Base-by-base conservation (phyloP, 1,140 invertebrate genomes). In the Helicoverpa armigera region DNA sequence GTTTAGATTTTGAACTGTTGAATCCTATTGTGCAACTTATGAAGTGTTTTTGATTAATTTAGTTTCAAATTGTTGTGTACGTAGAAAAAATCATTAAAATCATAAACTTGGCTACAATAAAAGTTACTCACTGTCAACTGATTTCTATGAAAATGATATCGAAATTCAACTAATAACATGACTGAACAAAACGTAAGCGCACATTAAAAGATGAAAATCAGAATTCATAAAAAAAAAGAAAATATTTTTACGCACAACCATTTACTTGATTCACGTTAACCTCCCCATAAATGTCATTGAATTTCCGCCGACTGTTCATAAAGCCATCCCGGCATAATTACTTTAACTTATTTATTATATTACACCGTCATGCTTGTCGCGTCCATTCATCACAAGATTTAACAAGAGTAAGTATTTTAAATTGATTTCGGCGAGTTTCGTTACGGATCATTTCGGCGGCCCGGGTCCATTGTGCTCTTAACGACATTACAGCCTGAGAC, bases 381-480 rank as follows among this genome's bases (percentile, higher is more conserved):
- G 82, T 84, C 80, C 83, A 75, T 75, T 75, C 73, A 75, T 75
- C 73, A 75, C 51, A 75, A 75, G 87, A 89, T 89, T 90, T 90
- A 90, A 91, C 88, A 88, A 89, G 89, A 83, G 85, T 88, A 87
- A 89, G 89, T 88, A 92, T 91, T 91, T 92, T 88, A 92, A 92
- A 91, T 90, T 90, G 87, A 92, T 91, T 90, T 87, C 84, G 83
- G 83, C 61, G 85, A 88, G 88, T 89, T 89, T 89, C 87, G 89
- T 88, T 85, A 90, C 90, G 90, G 91, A 90, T 90, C 89, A 90
- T 92, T 91, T 90, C 83, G 81, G 53, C 82, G 79, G 76, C 86
- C 84, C 85, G 79, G 77, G 82, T 76, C 84, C 86, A 89, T 92
- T 91, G 89, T 91, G 73, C 83, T 74, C 83, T 82, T 91, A 92